Conservation (phyloP, 2,113 vertebrate genomes). For the Alexandromys fortis region DNA sequence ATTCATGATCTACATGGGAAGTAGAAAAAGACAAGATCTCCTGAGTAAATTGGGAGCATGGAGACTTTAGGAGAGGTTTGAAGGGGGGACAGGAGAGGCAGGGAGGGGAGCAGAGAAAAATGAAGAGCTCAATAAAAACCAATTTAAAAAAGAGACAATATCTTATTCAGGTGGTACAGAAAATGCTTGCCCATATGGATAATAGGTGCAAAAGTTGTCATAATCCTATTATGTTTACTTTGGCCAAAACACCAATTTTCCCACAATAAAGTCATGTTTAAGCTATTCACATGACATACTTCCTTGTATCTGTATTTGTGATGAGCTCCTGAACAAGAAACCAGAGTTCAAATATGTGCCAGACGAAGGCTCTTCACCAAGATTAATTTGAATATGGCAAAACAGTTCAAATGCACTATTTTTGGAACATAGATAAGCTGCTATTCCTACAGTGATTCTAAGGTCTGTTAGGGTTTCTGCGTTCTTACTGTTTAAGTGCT, state of each 20-base stretch:
- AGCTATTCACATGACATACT: neutral
- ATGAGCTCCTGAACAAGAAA: slow-evolving; percentile 13
- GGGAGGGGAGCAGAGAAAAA: no score
- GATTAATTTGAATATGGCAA: slow-evolving; percentile 29
- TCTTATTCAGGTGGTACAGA: neutral
- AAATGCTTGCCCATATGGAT: neutral
- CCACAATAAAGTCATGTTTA: slow-evolving; percentile 35
- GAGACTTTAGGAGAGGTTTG: no score
- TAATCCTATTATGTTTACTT: neutral
- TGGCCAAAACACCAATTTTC: neutral
- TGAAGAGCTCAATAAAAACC: no score
- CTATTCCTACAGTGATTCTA: slow-evolving; percentile 12
- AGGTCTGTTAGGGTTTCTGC: slow-evolving; percentile 21
- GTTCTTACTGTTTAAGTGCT: slow-evolving; percentile 34
- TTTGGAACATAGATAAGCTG: slow-evolving; percentile 40
- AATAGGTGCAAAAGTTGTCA: neutral
- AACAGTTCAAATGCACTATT: slow-evolving; percentile 10
- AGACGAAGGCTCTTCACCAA: slow-evolving; percentile 22
- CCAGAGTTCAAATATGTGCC: slow-evolving; percentile 25
- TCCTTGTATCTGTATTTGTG: slow-evolving; percentile 28
- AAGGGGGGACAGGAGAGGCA: no score
- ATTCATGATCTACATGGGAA: neutral
- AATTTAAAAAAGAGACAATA: neutral
- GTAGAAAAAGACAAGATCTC: no score
- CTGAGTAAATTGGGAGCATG: no score